Conservation (phyloP, 1,140 invertebrate genomes). For the Drosophila parvula region DNA sequence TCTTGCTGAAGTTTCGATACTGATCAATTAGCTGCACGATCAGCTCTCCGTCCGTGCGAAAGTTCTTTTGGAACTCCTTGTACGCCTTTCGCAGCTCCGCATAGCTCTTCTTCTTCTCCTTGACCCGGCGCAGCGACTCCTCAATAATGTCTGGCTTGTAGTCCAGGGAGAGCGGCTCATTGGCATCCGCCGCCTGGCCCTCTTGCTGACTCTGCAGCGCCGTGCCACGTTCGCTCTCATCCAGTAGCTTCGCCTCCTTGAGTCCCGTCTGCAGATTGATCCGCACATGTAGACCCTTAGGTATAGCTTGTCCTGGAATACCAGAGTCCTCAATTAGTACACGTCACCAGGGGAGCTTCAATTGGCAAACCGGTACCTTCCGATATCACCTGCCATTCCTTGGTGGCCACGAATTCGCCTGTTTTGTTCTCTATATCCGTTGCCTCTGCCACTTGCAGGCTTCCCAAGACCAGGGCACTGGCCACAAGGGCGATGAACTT, state of each 20-base stretch:
- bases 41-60: constrained; percentile 89
- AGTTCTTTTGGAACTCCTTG: constrained; percentile 84
- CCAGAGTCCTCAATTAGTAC: constrained; percentile 27
- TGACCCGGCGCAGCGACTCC: constrained; percentile 77
- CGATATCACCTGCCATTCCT: constrained; percentile 87
- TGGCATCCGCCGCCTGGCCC: constrained; percentile 16
- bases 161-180: constrained; percentile 47
- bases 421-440: constrained; percentile 52
- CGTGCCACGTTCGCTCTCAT: constrained; percentile 78
- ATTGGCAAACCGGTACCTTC: constrained; percentile 84
- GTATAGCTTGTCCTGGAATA: constrained; percentile 88
- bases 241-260: constrained; percentile 90
- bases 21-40: constrained; percentile 86
- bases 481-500: constrained; percentile 3
- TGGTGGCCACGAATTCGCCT: constrained; percentile 85
- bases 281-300: constrained; percentile 89
- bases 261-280: constrained; percentile 90
- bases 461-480: constrained; percentile 10
- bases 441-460: constrained; percentile 11
- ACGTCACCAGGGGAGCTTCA: constrained; percentile 34
- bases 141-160: constrained; percentile 66
- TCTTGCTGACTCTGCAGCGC: constrained; percentile 48
- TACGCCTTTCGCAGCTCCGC: constrained; percentile 89
- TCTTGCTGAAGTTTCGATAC: constrained; percentile 84
- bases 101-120: constrained; percentile 84